Evolutionary conservation across 2,113 vertebrate species (phyloP), one percentile per base, ranked within the genome.

Genomic region (Poecile atricapillus): DNA sequence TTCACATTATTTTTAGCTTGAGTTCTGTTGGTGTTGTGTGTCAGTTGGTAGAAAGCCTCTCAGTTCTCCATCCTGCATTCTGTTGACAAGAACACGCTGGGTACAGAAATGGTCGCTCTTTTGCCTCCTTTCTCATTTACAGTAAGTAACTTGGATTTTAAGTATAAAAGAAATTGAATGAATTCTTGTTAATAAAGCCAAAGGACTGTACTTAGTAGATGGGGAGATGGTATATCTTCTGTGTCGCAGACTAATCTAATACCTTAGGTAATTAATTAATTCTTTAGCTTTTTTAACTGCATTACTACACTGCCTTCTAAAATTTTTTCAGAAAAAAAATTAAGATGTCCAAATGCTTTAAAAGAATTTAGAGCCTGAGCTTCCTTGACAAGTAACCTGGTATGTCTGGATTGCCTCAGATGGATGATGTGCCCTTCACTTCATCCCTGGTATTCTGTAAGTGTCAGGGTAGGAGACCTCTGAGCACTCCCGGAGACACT

Each of bases 1-100:
- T 69, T 93, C 64, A 63, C 53, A 49, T 59, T 86, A 90, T 76
- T 95, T 97, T 97, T 93, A 96, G 75, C 74, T 49, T 87, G 46
- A 77, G 41, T 86, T 90, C 75, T 83, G 44, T 65, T 50, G 91
- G 17, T 23, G 23, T 53, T 70, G 55, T 25, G 8, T 76, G 39
- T 70, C 64, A 62, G 39, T n/a, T 60, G 56, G 58, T 75, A 89
- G 83, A 89, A 89, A 93, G 22, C 35, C 25, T 79, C 33, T 62
- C 41, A 37, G 50, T 71, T 95, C 53, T 96, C 62, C 53, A 53
- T 70, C 71, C 60, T 28, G 13, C 81, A 43, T 30, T 8, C 2
- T 83, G 74, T 89, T 89, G 87, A 88, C 65, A 74, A 68, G 44
- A 95, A 28, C 56, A 70, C 35, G 16, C 19, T 59, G 53, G 17